Conservation (phyloP, 2,888 invertebrate genomes). For the Liodrosophila aerea region DNA sequence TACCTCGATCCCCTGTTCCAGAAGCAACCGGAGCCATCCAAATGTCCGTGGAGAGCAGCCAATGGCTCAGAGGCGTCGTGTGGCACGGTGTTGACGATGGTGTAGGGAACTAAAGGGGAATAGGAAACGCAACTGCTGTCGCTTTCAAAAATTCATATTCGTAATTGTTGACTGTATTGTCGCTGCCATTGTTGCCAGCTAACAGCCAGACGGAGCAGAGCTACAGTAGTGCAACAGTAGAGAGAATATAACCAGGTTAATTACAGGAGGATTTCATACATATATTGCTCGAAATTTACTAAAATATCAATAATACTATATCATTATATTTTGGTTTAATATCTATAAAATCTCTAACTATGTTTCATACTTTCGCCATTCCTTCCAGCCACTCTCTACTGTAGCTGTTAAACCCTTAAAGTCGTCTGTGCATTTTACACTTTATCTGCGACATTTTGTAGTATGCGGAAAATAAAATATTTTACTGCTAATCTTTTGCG, state of each 20-base stretch:
- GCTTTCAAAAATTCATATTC: conserved; percentile 77
- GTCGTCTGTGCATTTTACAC: conserved; percentile 48
- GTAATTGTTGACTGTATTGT: conserved; percentile 78
- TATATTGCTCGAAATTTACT: no score
- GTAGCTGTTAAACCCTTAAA: conserved; percentile 46
- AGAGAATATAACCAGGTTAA: conserved; percentile 23
- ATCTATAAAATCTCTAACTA: neutral
- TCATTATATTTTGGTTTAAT: no score
- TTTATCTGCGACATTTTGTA: conserved; percentile 51
- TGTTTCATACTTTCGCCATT: neutral
- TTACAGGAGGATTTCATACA: neutral
- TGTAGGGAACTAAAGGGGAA: conserved; percentile 1
- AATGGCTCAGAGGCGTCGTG: conserved; percentile 22
- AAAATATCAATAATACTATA: no score
- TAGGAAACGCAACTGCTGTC: conserved; percentile 59
- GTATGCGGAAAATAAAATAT: conserved; percentile 63
- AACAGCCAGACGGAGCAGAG: conserved; percentile 20
- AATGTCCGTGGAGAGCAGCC: conserved; percentile 43
- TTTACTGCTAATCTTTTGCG: conserved; percentile 66
- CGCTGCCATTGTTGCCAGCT: conserved; percentile 51
- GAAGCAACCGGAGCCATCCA: conserved; percentile 25
- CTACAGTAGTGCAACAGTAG: conserved; percentile 40
- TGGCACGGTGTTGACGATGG: neutral
- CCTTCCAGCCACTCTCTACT: conserved; percentile 27
- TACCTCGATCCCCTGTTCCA: neutral